A percentile compares a stretch with the other conserved stretches of the same genome.
Conservation (phyloP, 2,888 invertebrate genomes). For the Eledona agricola region DNA sequence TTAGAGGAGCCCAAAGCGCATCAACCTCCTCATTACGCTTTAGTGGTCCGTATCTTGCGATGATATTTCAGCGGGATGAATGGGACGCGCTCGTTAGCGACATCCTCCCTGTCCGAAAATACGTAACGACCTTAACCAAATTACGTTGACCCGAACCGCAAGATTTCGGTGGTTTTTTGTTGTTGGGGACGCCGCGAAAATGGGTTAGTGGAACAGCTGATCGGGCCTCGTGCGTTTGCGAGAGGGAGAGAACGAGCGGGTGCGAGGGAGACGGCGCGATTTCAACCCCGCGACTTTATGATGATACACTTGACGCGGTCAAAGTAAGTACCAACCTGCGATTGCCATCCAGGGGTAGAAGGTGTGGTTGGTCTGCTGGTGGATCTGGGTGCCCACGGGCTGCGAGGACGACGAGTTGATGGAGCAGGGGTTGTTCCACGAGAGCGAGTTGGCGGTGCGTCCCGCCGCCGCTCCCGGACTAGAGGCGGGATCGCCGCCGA, state of each 20-base stretch:
- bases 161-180: conserved; percentile 39
- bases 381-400: conserved; percentile 81
- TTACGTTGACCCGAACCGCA: conserved; percentile 35
- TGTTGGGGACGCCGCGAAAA: conserved; percentile 47
- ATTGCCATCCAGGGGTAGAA: conserved; percentile 99
- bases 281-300: conserved; percentile 68
- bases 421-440: conserved; percentile 90
- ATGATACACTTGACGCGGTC: conserved; percentile 72
- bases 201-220: conserved; percentile 61
- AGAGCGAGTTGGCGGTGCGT: conserved; percentile 67
- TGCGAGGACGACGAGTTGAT: conserved; percentile 83
- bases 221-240: conserved; percentile 56
- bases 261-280: conserved; percentile 57
- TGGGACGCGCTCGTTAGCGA: conserved; percentile 30
- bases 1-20: conserved; percentile 25
- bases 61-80: conserved; percentile 25
- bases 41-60: conserved; percentile 18
- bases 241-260: conserved; percentile 41
- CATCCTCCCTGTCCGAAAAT: conserved; percentile 13
- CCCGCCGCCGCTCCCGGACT: conserved; percentile 75
- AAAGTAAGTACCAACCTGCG: conserved; percentile 89
- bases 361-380: conserved; percentile 92
- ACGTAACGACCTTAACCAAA: conserved; percentile 36
- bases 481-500: conserved; percentile 76
- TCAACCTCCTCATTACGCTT: conserved; percentile 31